Conservation (phyloP, 2,797 vertebrate species). For the Moxostoma hubbsi region DNA sequence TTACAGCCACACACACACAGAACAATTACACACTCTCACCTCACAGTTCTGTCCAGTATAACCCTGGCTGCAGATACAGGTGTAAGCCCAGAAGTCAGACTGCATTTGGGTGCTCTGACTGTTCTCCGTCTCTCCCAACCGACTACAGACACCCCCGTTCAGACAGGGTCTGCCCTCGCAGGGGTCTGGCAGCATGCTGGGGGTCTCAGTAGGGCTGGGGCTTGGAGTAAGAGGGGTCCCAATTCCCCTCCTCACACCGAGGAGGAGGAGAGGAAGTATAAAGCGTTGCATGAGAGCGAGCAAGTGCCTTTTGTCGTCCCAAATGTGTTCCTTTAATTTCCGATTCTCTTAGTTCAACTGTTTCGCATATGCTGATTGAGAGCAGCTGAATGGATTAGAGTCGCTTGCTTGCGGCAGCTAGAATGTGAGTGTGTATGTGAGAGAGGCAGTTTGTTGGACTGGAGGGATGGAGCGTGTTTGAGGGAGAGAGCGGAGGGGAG, state of each 20-base stretch:
- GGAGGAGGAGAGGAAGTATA: slow-evolving; percentile 58
- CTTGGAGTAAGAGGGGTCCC: slow-evolving; percentile 74
- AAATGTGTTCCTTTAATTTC: neutral
- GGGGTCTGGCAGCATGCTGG: slow-evolving; percentile 76
- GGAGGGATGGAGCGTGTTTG: slow-evolving; percentile 22
- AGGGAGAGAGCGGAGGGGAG: slow-evolving; percentile 7
- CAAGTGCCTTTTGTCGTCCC: neutral
- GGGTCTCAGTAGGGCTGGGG: slow-evolving; percentile 70
- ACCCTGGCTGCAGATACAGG: slow-evolving; percentile 83
- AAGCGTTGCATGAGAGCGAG: slow-evolving; percentile 38
- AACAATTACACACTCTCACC: slow-evolving; percentile 73
- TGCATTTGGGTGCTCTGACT: slow-evolving; percentile 47
- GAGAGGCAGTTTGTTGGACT: slow-evolving; percentile 13
- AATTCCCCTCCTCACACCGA: slow-evolving; percentile 62
- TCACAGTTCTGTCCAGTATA: slow-evolving; percentile 87
- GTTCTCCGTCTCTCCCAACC: slow-evolving; percentile 55
- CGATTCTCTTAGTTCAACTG: neutral
- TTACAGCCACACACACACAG: no score
- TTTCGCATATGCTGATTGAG: slow-evolving; percentile 9
- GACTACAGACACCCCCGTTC: slow-evolving; percentile 85
- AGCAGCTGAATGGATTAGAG: slow-evolving; percentile 24
- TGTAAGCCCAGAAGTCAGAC: slow-evolving; percentile 75
- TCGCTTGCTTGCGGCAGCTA: neutral
- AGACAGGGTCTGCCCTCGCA: slow-evolving; percentile 87
- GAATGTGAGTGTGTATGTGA: neutral